Evolutionary conservation across 2,888 invertebrate species (phyloP).

Genomic region (Phyllotreta striolata): DNA sequence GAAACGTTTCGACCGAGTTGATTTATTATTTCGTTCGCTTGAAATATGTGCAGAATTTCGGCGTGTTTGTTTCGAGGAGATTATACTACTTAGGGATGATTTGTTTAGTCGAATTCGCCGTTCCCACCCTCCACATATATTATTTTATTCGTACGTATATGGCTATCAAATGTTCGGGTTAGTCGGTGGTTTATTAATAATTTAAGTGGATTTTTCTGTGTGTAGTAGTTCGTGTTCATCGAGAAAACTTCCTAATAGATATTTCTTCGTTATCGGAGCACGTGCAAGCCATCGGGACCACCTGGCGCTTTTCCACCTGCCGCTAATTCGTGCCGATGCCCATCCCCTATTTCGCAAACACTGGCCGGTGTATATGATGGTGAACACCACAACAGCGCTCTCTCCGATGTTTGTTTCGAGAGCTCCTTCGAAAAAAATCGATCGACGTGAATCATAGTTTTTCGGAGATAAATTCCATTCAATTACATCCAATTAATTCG

Average conservation of each 20-base stretch:
- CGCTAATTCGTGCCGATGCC: conserved; percentile 36
- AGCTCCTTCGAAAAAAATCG: too few relatives aligned
- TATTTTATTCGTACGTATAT: too few relatives aligned
- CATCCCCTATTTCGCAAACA: conserved; percentile 36
- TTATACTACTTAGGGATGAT: conserved; percentile 43
- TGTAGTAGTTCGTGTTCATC: conserved; percentile 8
- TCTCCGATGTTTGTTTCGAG: too few relatives aligned
- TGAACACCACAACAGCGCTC: too few relatives aligned
- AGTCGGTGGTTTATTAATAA: too few relatives aligned
- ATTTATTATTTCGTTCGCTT: conserved; percentile 52
- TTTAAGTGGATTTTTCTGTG: too few relatives aligned
- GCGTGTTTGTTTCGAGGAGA: conserved; percentile 46
- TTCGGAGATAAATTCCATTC: too few relatives aligned
- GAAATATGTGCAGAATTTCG: conserved; percentile 49
- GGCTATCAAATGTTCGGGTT: too few relatives aligned
- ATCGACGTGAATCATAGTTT: conserved; percentile 7
- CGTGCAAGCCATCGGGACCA: conserved; percentile 38
- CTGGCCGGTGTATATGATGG: too few relatives aligned
- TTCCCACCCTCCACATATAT: too few relatives aligned
- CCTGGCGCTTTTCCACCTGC: conserved; percentile 40
- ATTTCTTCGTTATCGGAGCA: conserved; percentile 35
- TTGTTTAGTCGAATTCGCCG: conserved; percentile 11
- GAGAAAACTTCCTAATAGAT: conserved; percentile 21
- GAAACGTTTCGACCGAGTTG: conserved; percentile 50
- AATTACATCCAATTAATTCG: too few relatives aligned